phyloP scores from a whole-genome alignment of 2,888 invertebrate genomes.

The Tenthredo amoena region DNA sequence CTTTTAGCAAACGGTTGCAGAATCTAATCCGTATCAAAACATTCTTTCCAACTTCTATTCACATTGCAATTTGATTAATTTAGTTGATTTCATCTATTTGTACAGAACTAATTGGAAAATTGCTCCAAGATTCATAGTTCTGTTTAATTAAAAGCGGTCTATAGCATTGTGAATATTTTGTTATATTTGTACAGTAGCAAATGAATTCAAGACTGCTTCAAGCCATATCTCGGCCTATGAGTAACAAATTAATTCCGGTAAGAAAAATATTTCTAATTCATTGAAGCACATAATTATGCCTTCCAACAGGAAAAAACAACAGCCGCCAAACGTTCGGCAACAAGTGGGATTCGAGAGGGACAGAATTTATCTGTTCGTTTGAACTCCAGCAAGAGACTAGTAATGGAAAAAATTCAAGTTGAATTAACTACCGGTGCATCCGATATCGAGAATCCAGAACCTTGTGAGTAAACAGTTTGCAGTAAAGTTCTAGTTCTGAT shows the following conservation, averaged over 20 bases:
- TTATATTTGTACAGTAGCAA: neutral
- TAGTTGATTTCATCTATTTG: neutral
- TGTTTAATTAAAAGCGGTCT: neutral
- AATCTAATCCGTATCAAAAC: neutral
- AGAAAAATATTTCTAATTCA: neutral
- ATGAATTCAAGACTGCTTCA: neutral
- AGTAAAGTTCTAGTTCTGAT: neutral
- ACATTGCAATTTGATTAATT: neutral
- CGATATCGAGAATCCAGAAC: slow-evolving; percentile 59
- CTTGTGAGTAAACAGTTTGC: slow-evolving; percentile 68
- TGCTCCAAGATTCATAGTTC: neutral
- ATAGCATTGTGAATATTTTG: neutral
- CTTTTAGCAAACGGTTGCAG: neutral
- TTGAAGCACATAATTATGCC: slow-evolving; percentile 57
- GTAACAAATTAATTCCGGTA: neutral
- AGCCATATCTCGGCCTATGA: neutral
- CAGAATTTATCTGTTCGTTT: slow-evolving; percentile 75
- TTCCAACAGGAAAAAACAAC: slow-evolving; percentile 70
- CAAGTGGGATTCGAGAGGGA: slow-evolving; percentile 66
- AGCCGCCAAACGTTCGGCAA: slow-evolving; percentile 64
- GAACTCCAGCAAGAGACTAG: slow-evolving; percentile 72
- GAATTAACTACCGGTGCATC: slow-evolving; percentile 66
- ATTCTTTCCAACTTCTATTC: neutral
- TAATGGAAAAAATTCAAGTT: slow-evolving; percentile 75
- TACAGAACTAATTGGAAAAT: neutral